Evolutionary conservation across 2,888 invertebrate species (phyloP).

Genomic region (Zele albiditarsus): DNA sequence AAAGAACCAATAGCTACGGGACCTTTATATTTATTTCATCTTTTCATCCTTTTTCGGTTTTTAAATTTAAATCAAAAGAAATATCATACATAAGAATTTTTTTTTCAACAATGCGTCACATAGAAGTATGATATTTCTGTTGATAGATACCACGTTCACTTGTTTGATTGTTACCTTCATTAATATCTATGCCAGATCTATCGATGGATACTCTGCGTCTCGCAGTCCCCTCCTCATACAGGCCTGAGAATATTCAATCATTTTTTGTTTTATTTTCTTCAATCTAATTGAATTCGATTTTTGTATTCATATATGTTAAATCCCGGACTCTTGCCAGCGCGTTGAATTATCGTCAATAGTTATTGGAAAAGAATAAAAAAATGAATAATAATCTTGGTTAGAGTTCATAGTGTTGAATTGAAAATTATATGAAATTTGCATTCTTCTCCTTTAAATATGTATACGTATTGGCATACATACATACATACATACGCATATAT

Average conservation of each 20-base stretch:
- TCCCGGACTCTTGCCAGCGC: constrained; percentile 39
- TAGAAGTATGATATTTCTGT: constrained; percentile 6
- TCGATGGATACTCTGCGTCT: constrained; percentile 75
- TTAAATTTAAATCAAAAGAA: neutral
- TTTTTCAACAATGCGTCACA: constrained; percentile 40
- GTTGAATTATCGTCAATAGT: constrained; percentile 24
- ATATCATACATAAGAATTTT: neutral
- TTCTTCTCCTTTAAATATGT: neutral
- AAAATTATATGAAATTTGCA: constrained; percentile 1
- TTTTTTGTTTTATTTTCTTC: constrained; percentile 51
- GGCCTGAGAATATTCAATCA: constrained; percentile 67
- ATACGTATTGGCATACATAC: neutral
- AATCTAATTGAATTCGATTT: too few relatives aligned
- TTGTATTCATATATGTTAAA: constrained; percentile 25
- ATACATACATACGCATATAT: neutral
- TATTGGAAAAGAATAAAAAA: constrained; percentile 48
- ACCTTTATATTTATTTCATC: constrained; percentile 24
- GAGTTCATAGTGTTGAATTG: constrained; percentile 17
- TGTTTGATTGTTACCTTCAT: constrained; percentile 72
- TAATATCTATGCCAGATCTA: constrained; percentile 76
- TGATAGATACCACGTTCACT: constrained; percentile 15
- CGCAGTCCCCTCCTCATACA: constrained; percentile 72
- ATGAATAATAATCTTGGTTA: constrained; percentile 16
- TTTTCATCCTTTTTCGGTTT: neutral
- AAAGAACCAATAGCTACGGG: constrained; percentile 61